Evolutionary conservation across 2,797 vertebrate genomes (phyloP), one percentile per base, ranked within the genome.

Genomic region (Salarias fasciatus): DNA sequence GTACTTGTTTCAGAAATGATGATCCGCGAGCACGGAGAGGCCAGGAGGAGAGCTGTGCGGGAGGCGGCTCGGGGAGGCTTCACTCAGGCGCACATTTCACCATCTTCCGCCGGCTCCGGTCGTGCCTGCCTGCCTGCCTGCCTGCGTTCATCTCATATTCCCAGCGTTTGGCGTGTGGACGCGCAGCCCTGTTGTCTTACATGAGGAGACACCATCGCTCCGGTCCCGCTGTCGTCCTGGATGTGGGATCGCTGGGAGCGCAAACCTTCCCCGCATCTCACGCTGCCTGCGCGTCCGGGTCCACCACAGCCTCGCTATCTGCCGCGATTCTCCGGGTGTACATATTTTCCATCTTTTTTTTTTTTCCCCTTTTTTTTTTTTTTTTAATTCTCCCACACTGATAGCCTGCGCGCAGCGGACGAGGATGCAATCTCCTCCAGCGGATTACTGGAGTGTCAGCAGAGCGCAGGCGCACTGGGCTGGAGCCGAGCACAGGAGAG

Each of bases 371-470:
- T 41, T 44, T 80, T 80, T 62, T 67, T 75, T 74, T 75, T 51
- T 41, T 44, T 80, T 80, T 62, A 67, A 75, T 74, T 75, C 75
- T 64, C 69, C 77, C 82, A 72, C 69, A 30, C 77, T 57, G 79
- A 46, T 63, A 65, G 69, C 66, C 58, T 38, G 83, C 78, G 81
- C 65, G 66, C 79, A 84, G 84, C 41, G 73, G 63, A 72, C 79
- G 72, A 63, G 87, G 88, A 88, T 86, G 89, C 86, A 54, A 86
- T 87, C 86, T 83, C 84, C 80, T 79, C 86, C 83, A 85, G 87
- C 75, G 89, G 91, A 92, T 93, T 91, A 91, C 75, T 53, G 85
- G 91, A 91, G 89, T 77, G 88, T 92, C 89, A 88, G 88, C 85
- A 89, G 64, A 1, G 79, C 93, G 90, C 93, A 92, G 54, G 93